Base-by-base conservation (phyloP, 2,113 vertebrate species). In the Sminthopsis crassicaudata region DNA sequence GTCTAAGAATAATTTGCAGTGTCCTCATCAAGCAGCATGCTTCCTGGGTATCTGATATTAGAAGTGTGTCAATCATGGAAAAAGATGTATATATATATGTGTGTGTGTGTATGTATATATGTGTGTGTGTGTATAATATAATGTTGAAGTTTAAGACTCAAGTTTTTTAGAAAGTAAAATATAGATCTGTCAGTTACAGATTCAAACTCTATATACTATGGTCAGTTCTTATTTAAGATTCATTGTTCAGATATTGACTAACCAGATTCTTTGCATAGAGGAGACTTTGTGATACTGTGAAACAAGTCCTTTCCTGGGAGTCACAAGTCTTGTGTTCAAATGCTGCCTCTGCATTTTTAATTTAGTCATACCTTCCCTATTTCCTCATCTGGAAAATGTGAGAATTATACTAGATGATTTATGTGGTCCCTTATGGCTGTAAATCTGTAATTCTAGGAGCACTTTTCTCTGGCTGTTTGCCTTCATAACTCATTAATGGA, bases 401-500 rank as follows among this genome's bases (percentile, higher is more conserved):
- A 30, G 27, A 60, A 10, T 60, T 60, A 27, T 2, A 60, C 27
- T 12, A 60, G 57, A 12, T 12, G 10, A 76, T 14, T 16, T 57
- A 7, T 27, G 25, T 26, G 26, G 55, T 26, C 7, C 25, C 30
- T 76, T 76, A 6, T 19, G 4, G 36, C 14, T n/a, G 16, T 76
- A 76, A n/a, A 76, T 76, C 12, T 19, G 7, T n/a, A 19, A 76
- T 76, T 2, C 14, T 76, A n/a, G 36, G 30, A n/a, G 19, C 60
- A 19, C 10, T 60, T 57, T 26, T 91, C 53, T 92, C 50, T 89
- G 57, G n/a, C 42, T 91, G 36, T 50, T 53, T 46, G 10, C 93
- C 76, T 95, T 91, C 23, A 92, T 50, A 94, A 0, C 91, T 92
- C 51, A 42, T 88, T 93, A 76, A 90, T 91, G n/a, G 22, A 3